A percentile compares a stretch with the other conserved stretches of the same genome.
phyloP scores from a whole-genome alignment of 2,113 vertebrate species.

The Tachysurus vachellii region DNA sequence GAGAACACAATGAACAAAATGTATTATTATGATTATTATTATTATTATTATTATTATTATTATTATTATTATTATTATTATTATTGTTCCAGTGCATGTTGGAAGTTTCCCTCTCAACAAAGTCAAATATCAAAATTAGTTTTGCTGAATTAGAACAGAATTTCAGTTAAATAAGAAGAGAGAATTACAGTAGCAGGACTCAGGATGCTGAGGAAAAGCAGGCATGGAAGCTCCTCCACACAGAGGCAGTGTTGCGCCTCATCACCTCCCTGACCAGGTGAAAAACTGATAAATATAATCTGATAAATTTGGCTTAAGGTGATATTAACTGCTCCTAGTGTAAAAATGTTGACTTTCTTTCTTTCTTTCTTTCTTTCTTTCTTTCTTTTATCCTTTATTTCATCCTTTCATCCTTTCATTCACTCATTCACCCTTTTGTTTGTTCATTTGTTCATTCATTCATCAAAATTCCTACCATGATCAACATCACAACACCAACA shows the following conservation, averaged over 20 bases:
- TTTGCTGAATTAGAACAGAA: not conserved
- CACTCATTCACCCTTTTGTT: no score
- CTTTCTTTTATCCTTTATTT: not conserved
- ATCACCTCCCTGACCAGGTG: not conserved
- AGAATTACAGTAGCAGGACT: not conserved
- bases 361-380: not conserved
- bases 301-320: not conserved
- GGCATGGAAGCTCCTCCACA: conserved; percentile 44
- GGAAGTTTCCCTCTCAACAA: not conserved
- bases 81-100: not conserved
- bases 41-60: not conserved
- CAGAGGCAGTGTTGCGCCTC: conserved; percentile 55
- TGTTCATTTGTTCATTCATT: no score
- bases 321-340: not conserved
- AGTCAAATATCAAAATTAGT: not conserved
- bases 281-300: not conserved
- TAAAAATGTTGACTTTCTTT: not conserved
- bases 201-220: not conserved
- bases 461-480: no score
- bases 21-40: not conserved
- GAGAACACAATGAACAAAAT: not conserved
- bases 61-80: not conserved
- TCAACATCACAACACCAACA: no score
- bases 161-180: not conserved
- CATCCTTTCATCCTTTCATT: not conserved